Percentiles rank a stretch among this genome's conserved stretches.
These are phyloP conservation scores for Istiophorus platypterus DNA, from an alignment of 2,113 vertebrate species.

Conservation along the genomic window DNA sequence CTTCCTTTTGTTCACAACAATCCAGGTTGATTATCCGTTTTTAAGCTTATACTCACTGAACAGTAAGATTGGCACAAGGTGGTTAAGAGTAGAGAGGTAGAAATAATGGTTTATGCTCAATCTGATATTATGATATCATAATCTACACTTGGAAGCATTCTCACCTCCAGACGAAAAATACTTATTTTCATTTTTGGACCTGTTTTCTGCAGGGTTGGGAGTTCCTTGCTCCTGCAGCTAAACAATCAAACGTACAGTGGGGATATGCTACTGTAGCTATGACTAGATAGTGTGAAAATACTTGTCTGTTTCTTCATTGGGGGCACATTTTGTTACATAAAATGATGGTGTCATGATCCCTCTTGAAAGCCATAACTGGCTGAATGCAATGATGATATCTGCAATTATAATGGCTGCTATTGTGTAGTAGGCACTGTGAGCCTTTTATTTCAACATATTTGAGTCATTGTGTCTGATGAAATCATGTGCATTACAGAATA, in stretches of 20 bases:
- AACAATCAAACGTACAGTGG: not conserved
- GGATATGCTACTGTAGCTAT: not conserved
- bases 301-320: slow-evolving; percentile 16
- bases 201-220: not conserved
- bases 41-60: no score
- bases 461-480: slow-evolving; percentile 26
- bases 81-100: not conserved
- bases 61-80: no score
- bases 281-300: slow-evolving; percentile 2
- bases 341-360: slow-evolving; percentile 8
- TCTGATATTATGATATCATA: not conserved
- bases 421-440: not conserved
- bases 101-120: not conserved
- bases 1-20: no score
- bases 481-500: not conserved
- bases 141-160: not conserved
- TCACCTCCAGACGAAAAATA: no score
- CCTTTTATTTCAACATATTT: slow-evolving; percentile 22
- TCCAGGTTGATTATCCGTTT: no score
- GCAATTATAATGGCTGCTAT: not conserved
- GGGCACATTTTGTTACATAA: not conserved
- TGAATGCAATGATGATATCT: not conserved
- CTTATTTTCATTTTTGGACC: no score
- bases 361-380: slow-evolving; percentile 18
- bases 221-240: not conserved